Evolutionary conservation across 2,113 vertebrate genomes (phyloP).

Genomic region (Jaculus jaculus): DNA sequence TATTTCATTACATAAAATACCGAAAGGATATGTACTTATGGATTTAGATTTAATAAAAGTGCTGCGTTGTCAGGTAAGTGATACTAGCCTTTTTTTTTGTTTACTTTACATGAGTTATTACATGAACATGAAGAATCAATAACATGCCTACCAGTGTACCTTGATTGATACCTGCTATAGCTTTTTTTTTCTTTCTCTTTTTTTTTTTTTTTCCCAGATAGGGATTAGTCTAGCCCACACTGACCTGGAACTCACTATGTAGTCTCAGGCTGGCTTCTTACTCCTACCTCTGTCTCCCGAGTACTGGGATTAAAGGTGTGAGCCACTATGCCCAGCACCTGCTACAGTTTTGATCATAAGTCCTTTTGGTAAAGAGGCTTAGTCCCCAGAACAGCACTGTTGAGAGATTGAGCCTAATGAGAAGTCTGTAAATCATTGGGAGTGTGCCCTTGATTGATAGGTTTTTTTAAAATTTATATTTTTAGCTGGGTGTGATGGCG

Average conservation of each 20-base stretch:
- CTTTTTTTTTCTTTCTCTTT: no score
- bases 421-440: background rate
- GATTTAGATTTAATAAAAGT: constrained; percentile 22
- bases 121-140: background rate
- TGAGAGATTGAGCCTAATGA: background rate
- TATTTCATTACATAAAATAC: background rate
- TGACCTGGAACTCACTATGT: no score
- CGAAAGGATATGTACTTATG: background rate
- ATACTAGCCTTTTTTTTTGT: background rate
- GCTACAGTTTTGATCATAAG: background rate
- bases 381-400: background rate
- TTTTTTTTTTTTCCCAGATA: no score
- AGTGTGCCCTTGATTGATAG: no score
- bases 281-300: no score
- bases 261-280: no score
- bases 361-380: background rate
- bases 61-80: background rate
- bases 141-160: background rate
- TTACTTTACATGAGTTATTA: background rate
- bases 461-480: no score
- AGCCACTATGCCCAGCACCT: no score
- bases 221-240: no score
- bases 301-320: no score
- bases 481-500: no score
- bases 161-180: no score